Percentiles rank a stretch among this genome's conserved stretches.
Evolutionary conservation across 2,797 vertebrate species (phyloP).

Genomic region (Vipera latastei): DNA sequence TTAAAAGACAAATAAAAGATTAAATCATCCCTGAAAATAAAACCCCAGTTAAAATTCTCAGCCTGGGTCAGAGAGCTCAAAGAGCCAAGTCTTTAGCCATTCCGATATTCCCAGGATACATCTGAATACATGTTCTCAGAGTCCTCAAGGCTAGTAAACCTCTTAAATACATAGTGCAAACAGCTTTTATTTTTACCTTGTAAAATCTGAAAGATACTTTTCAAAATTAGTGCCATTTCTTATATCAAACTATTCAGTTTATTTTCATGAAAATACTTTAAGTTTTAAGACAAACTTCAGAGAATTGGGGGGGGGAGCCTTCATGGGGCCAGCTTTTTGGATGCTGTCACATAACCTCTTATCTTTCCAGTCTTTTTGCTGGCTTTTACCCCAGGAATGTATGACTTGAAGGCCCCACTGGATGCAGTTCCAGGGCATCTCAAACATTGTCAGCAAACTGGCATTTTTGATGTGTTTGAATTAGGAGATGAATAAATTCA

Average conservation of each 20-base stretch:
- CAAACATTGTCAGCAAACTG: background rate
- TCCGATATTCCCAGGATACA: background rate
- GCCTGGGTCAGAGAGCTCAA: no score
- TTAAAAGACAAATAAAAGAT: no score
- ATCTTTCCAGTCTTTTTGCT: background rate
- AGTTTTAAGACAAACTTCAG: background rate
- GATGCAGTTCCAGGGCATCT: background rate
- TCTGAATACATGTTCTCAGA: background rate
- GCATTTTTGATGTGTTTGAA: background rate
- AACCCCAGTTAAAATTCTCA: no score
- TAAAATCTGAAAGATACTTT: background rate
- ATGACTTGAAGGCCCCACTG: background rate
- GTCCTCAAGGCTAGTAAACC: background rate
- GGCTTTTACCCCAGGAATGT: background rate
- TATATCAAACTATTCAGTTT: background rate
- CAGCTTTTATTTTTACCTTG: slow-evolving; percentile 1
- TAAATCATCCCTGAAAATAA: no score
- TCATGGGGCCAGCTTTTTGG: background rate
- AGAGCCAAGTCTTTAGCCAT: no score
- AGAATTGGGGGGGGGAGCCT: background rate
- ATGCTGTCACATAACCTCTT: background rate
- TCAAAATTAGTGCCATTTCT: background rate
- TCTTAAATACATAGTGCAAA: slow-evolving; percentile 11
- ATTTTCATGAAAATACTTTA: background rate
- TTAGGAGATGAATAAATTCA: background rate